Conservation (phyloP, 2,888 invertebrate genomes). For the Mythimna ferrago region DNA sequence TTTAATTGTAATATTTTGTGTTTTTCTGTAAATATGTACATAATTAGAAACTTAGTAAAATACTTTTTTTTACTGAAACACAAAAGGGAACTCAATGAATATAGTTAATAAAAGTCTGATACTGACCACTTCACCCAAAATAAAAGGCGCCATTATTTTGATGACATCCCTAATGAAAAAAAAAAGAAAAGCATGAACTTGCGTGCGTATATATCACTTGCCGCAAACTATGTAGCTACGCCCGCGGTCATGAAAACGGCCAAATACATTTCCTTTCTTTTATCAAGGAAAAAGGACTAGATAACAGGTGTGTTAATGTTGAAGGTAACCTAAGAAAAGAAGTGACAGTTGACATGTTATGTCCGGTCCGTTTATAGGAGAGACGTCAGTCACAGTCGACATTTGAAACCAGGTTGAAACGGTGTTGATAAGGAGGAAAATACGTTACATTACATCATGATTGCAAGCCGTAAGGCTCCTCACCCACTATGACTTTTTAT, state of each 20-base stretch:
- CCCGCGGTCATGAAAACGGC: neutral
- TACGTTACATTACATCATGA: too few relatives aligned
- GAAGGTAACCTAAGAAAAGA: neutral
- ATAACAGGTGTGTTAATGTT: conserved; percentile 7
- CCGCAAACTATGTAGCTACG: neutral
- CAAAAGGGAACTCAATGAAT: too few relatives aligned
- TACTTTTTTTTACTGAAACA: too few relatives aligned
- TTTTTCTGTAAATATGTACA: too few relatives aligned
- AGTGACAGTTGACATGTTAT: conserved; percentile 26
- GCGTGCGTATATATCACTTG: neutral
- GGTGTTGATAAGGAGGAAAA: conserved; percentile 21
- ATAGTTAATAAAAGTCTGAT: too few relatives aligned
- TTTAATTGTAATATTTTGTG: too few relatives aligned
- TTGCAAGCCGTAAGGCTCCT: neutral
- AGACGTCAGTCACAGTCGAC: neutral
- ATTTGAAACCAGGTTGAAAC: neutral
- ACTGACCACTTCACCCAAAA: neutral
- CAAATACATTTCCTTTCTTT: conserved; percentile 12
- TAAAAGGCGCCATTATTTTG: neutral
- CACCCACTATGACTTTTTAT: too few relatives aligned
- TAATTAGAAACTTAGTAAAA: too few relatives aligned
- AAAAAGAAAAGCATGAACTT: neutral
- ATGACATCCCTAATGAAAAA: neutral
- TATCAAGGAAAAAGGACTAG: conserved; percentile 8
- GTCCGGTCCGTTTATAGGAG: conserved; percentile 30